phyloP scores from a whole-genome alignment of 2,113 vertebrate species.

The Promerops cafer region DNA sequence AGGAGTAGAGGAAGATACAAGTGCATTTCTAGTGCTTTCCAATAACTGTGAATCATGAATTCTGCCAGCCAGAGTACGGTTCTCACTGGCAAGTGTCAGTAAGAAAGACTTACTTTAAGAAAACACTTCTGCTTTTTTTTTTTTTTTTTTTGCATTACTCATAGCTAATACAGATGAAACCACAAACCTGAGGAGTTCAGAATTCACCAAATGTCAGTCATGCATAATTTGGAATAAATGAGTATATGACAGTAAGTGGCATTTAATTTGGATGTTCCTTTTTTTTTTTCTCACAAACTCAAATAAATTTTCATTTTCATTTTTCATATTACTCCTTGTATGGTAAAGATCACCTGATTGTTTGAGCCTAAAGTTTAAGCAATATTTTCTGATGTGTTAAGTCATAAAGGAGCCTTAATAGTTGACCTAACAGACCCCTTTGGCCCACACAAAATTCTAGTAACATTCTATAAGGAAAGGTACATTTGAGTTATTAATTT shows the following conservation, averaged over 20 bases:
- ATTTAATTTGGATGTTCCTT: slow-evolving; percentile 24
- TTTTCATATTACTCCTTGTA: background rate
- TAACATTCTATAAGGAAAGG: background rate
- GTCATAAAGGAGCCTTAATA: background rate
- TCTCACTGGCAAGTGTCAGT: background rate
- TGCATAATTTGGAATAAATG: background rate
- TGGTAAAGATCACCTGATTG: background rate
- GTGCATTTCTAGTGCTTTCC: background rate
- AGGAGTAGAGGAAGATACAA: background rate
- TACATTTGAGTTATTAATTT: background rate
- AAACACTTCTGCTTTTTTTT: slow-evolving; percentile 14
- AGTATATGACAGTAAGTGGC: background rate
- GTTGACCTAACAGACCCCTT: background rate
- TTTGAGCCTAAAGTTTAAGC: background rate
- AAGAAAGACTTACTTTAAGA: background rate
- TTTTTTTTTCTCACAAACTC: slow-evolving; percentile 40
- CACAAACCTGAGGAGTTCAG: slow-evolving; percentile 35
- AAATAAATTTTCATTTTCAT: slow-evolving; percentile 34
- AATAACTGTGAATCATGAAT: slow-evolving; percentile 12
- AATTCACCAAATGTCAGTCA: background rate
- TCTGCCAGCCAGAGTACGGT: background rate
- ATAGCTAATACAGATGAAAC: slow-evolving; percentile 37
- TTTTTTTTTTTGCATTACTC: slow-evolving; percentile 15
- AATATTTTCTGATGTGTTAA: background rate
- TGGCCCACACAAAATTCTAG: background rate